Base-by-base conservation (phyloP, 1,140 invertebrate species). In the Drosophila nigromelanica region DNA sequence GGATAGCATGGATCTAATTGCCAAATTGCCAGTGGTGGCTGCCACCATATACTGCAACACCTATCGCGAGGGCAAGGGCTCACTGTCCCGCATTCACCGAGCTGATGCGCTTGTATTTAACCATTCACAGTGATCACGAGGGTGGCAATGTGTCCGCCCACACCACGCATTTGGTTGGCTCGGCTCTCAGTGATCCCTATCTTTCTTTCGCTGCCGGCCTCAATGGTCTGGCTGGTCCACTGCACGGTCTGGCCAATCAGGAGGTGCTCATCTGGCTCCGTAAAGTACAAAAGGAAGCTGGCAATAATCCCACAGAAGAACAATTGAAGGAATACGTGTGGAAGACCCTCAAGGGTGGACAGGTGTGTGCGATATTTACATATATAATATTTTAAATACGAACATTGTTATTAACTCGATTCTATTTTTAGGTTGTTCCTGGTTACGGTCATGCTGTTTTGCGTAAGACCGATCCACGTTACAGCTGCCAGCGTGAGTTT, bases 371-470 rank as follows among this genome's bases (percentile, higher is more conserved):
- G 48, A 6, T 12, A 8, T 43, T 14, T 48, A 11, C 11, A 15
- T 42, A 24, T 27, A 30, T 45, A 18, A 37, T 56, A 12, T 69
- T 18, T 18, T 18, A 1, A 18, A 10, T 7, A 33, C 0, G 24
- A 33, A 8, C 30, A 27, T 37, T 47, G 5, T 27, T 11, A 35
- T 60, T 8, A 35, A 35, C 33, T 35, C 3, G 33, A 8, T 35
- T 11, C 14, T 8, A 39, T 15, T 11, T 21, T 18, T n/a, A 98
- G 92, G 98, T 99, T 39, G 97, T 99, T 27, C 98, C 98, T 58
- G 98, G 98, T 24, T 99, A 99, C 91, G 98, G 98, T 7, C 98
- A 99, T 92, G 98, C 98, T 82, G 98, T 99, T 3, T 94, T 99
- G 12, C 95, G 98, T 62, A 98, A 99, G 93, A 99, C 98, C 72